Base-by-base conservation (phyloP, 92 coral and sea anemone genomes). In the Siderastrea siderea region DNA sequence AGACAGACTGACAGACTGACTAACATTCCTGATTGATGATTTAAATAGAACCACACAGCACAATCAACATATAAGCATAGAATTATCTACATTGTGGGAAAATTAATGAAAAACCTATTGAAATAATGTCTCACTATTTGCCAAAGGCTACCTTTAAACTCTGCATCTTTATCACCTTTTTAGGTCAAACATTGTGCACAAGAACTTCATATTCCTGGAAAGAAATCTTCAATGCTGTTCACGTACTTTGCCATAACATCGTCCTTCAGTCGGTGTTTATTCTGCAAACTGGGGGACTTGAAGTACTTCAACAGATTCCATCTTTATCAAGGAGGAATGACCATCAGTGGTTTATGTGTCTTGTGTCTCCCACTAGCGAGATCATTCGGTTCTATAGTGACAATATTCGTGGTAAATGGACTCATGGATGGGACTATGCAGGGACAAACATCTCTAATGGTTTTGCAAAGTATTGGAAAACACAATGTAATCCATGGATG, bases 391-490 rank as follows among this genome's bases (percentile, higher is more conserved):
- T 83, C 84, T 44, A 48, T 93, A 8, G 70, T 84, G 17, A 43
- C 85, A 61, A 50, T 90, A 9, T 83, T 93, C 64, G 59, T 72
- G 2, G 84, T 74, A 4, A 48, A 48, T 69, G 96, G 94, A 47
- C 88, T 87, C 3, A 51, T 90, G 80, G 96, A 93, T 43, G 96
- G 96, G 5, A 90, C 92, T 13, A 3, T 87, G 10, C 44, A 57
- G 17, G 96, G 96, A 2, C 79, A 89, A 45, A 6, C 71, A 26
- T 75, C 96, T 13, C 58, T 93, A 44, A 62, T 93, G 10, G 88
- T 93, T 5, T 69, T 86, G 11, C 79, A 84, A 8, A 83, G 94
- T 54, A 90, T 77, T 3, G 90, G 83, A 9, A 47, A 87, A 47
- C 81, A 87, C 50, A 68, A 86, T 26, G 52, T 93, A 6, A 79